phyloP scores from a whole-genome alignment of 2,797 vertebrate species.

The Oreochromis mossambicus region DNA sequence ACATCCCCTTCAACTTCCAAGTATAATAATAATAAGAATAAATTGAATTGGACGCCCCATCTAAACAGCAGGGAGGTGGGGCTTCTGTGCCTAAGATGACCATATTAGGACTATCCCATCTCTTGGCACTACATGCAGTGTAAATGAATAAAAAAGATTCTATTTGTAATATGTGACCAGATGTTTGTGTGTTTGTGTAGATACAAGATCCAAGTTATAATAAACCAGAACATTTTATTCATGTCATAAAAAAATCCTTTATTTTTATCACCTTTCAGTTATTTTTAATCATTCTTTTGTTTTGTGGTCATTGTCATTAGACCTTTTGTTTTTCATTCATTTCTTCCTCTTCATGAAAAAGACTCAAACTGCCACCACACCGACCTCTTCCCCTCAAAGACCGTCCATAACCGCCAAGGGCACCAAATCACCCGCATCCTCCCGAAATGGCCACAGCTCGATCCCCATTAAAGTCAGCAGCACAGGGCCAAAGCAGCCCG shows the following conservation, averaged over 20 bases:
- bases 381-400: slow-evolving; percentile 75
- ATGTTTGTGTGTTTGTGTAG: not conserved
- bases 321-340: slow-evolving; percentile 38
- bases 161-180: not conserved
- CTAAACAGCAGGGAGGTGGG: not conserved
- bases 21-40: not conserved
- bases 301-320: slow-evolving; percentile 11
- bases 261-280: not conserved
- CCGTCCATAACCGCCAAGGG: slow-evolving; percentile 73
- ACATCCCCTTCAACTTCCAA: not conserved
- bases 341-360: slow-evolving; percentile 66
- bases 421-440: slow-evolving; percentile 71
- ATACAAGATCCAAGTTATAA: not conserved
- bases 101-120: not conserved
- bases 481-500: slow-evolving; percentile 62
- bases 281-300: slow-evolving; percentile 2
- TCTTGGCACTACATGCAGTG: accelerated
- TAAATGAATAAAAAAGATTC: not conserved
- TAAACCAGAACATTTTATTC: not conserved
- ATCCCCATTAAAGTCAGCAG: slow-evolving; percentile 74
- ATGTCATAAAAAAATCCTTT: not conserved
- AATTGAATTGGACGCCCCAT: accelerated
- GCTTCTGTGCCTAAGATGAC: not conserved
- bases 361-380: slow-evolving; percentile 80
- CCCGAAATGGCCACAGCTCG: slow-evolving; percentile 73